phyloP scores from a whole-genome alignment of 1,140 invertebrate species.

The Chrysopa pallens region DNA sequence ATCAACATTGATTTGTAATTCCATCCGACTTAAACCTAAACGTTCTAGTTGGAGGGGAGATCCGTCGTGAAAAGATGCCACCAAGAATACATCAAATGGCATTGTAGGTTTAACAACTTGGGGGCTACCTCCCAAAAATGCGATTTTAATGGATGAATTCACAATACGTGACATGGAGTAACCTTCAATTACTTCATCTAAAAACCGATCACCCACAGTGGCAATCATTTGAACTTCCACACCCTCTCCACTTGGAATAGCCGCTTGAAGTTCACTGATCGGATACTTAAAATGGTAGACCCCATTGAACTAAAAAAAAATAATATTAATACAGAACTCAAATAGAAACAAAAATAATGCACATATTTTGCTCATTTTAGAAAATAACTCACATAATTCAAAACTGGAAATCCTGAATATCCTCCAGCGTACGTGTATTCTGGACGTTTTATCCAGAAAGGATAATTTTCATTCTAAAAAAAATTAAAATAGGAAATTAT shows the following conservation, averaged over 20 bases:
- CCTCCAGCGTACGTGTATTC: slow-evolving; percentile 3
- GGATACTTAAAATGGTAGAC: slow-evolving; percentile 71
- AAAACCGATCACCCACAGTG: slow-evolving; percentile 75
- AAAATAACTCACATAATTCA: slow-evolving; percentile 43
- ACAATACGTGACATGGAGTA: slow-evolving; percentile 74
- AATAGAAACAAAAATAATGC: slow-evolving; percentile 3
- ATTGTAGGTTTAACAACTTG: slow-evolving; percentile 90
- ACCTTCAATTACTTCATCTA: slow-evolving; percentile 71
- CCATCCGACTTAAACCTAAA: slow-evolving; percentile 34
- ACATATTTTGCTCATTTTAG: too few species aligned
- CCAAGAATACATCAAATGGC: slow-evolving; percentile 59
- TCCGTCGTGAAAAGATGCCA: slow-evolving; percentile 60
- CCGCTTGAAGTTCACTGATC: slow-evolving; percentile 53
- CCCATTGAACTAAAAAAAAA: slow-evolving; percentile 57
- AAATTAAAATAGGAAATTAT: slow-evolving; percentile 6
- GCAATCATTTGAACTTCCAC: slow-evolving; percentile 77
- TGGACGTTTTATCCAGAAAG: slow-evolving; percentile 52
- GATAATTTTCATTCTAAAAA: slow-evolving; percentile 48
- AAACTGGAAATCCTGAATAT: slow-evolving; percentile 28
- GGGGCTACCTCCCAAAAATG: slow-evolving; percentile 73
- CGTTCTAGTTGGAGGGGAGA: slow-evolving; percentile 40
- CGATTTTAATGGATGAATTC: slow-evolving; percentile 62
- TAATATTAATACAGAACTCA: background rate
- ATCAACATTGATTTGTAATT: slow-evolving; percentile 34
- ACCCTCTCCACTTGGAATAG: slow-evolving; percentile 47